Percentiles rank a stretch among this genome's conserved stretches.
phyloP scores from a whole-genome alignment of 1,140 invertebrate genomes.

The Nomia melanderi region DNA sequence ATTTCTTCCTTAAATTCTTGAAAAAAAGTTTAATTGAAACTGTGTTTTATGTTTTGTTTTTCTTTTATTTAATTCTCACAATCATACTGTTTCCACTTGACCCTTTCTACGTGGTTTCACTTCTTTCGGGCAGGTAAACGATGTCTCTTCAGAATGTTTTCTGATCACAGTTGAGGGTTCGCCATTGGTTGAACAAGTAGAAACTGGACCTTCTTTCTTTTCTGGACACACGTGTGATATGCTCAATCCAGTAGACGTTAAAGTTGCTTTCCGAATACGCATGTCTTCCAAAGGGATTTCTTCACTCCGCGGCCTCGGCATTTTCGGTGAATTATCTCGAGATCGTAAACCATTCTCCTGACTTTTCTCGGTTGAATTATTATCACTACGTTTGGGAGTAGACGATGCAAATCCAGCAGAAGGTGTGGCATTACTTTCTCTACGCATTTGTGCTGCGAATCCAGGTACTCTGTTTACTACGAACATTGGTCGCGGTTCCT shows the following conservation, averaged over 20 bases:
- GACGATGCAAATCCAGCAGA: constrained; percentile 64
- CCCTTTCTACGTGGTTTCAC: constrained; percentile 82
- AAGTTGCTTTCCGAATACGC: constrained; percentile 76
- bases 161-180: constrained; percentile 55
- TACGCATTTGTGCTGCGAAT: constrained; percentile 85
- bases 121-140: constrained; percentile 84
- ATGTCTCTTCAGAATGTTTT: constrained; percentile 86
- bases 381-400: constrained; percentile 68
- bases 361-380: constrained; percentile 68
- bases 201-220: constrained; percentile 54
- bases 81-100: constrained; percentile 86
- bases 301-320: constrained; percentile 88
- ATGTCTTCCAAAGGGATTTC: constrained; percentile 93
- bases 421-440: constrained; percentile 78
- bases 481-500: constrained; percentile 83
- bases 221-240: constrained; percentile 45
- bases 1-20: constrained; percentile 6
- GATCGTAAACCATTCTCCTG: constrained; percentile 80
- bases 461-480: constrained; percentile 85
- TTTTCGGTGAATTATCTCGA: constrained; percentile 86
- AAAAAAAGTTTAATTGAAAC: constrained; percentile 12
- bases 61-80: not conserved
- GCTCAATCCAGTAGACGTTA: constrained; percentile 65
- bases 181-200: constrained; percentile 67
- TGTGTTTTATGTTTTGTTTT: constrained; percentile 1